Conservation (phyloP, 2,888 invertebrate species). For the Aphelenchoides bicaudatus region DNA sequence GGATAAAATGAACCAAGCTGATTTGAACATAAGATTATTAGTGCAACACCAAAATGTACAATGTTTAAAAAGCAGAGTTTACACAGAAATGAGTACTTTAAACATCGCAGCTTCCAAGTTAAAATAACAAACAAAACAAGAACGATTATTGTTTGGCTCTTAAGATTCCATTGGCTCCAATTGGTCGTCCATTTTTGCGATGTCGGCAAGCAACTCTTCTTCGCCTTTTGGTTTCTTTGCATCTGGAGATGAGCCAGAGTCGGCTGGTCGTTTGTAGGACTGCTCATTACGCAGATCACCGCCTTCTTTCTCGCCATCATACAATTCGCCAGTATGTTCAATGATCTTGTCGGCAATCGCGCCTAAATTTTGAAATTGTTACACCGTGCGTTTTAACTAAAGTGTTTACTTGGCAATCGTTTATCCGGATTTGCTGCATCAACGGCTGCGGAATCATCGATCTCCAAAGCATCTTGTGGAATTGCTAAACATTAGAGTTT, state of each 20-base stretch:
- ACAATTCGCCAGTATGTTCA: slow-evolving; percentile 86
- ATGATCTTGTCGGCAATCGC: slow-evolving; percentile 78
- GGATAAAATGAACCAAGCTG: too few relatives aligned
- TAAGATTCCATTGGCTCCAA: slow-evolving; percentile 4
- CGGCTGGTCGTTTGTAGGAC: slow-evolving; percentile 56
- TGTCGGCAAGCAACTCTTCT: neutral
- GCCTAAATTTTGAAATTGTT: slow-evolving; percentile 52
- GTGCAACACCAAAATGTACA: too few relatives aligned
- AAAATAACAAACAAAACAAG: too few relatives aligned
- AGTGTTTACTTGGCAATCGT: slow-evolving; percentile 39
- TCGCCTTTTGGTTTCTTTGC: slow-evolving; percentile 4
- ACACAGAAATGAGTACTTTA: too few relatives aligned
- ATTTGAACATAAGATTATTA: too few relatives aligned
- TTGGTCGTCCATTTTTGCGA: neutral
- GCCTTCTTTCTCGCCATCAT: slow-evolving; percentile 76
- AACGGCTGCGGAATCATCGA: slow-evolving; percentile 32
- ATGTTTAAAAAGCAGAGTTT: too few relatives aligned
- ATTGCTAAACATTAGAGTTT: slow-evolving; percentile 38
- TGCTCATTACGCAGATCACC: slow-evolving; percentile 68
- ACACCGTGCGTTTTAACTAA: neutral
- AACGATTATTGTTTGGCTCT: too few relatives aligned
- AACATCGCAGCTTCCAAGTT: too few relatives aligned
- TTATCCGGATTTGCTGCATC: slow-evolving; percentile 53
- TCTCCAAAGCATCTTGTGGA: slow-evolving; percentile 41
- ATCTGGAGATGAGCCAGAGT: neutral